These are phyloP conservation scores for Cantharis flavilabris DNA, from an alignment of 2,888 invertebrate species.

Conservation along the genomic window DNA sequence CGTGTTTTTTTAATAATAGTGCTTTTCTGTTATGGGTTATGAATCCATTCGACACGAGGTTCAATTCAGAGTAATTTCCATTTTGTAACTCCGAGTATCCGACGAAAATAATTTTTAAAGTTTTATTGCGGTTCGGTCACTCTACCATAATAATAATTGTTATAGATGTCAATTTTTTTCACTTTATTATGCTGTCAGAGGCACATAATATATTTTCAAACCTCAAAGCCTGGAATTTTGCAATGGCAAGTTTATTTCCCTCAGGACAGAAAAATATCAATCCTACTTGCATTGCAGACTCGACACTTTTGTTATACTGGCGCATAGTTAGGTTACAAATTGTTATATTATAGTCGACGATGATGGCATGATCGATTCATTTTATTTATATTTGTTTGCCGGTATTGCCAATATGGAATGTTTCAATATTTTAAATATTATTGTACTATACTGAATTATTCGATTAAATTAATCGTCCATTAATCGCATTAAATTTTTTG, in stretches of 20 bases:
- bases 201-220: background rate
- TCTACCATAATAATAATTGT: background rate
- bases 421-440: background rate
- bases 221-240: slow-evolving; percentile 22
- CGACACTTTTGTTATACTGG: slow-evolving; percentile 17
- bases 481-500: background rate
- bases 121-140: too few species aligned
- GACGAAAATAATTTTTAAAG: too few species aligned
- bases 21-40: too few species aligned
- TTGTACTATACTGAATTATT: background rate
- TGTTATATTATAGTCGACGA: slow-evolving; percentile 14
- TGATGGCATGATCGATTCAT: background rate
- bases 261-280: slow-evolving; percentile 36
- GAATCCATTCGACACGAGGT: too few species aligned
- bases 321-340: slow-evolving; percentile 21
- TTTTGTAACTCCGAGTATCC: too few species aligned
- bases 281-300: slow-evolving; percentile 14
- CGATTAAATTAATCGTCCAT: background rate
- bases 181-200: background rate
- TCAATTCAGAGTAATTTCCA: too few species aligned
- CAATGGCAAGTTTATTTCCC: slow-evolving; percentile 38
- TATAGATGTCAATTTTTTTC: background rate
- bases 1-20: too few species aligned
- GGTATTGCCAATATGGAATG: background rate
- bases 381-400: background rate